Conservation (phyloP, 2,113 vertebrate species). For the Pygoscelis adeliae region DNA sequence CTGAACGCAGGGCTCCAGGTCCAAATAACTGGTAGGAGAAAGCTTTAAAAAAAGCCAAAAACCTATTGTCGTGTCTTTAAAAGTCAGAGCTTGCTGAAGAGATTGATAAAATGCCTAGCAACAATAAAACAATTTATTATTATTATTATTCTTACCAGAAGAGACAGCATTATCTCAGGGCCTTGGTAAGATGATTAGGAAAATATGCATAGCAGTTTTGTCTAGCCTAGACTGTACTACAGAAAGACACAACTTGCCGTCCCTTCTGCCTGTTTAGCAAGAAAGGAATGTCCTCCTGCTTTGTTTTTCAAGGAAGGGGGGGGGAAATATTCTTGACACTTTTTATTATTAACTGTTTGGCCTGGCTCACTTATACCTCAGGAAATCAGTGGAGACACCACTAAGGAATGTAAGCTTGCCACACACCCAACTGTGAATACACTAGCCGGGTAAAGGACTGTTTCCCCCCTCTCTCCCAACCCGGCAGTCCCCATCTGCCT, state of each 20-base stretch:
- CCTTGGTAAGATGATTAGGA: background rate
- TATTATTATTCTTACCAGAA: background rate
- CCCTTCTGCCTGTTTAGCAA: background rate
- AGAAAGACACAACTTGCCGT: background rate
- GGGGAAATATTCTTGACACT: background rate
- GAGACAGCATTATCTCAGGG: background rate
- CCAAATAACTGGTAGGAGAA: background rate
- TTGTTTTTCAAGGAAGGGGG: background rate
- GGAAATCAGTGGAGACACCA: background rate
- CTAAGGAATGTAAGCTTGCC: background rate
- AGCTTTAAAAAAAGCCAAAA: background rate
- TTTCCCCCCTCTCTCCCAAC: background rate
- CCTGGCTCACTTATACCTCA: background rate
- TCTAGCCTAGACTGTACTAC: background rate
- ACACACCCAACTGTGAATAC: rapidly evolving
- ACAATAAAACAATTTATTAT: background rate
- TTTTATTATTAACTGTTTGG: background rate
- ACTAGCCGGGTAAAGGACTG: background rate
- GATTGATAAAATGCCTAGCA: background rate
- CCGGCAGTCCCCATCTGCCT: background rate
- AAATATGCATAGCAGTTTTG: background rate
- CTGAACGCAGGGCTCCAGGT: background rate
- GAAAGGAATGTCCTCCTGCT: background rate
- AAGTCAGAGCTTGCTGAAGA: background rate
- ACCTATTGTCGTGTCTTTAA: background rate